phyloP scores from a whole-genome alignment of 2,113 vertebrate species.

The Gymnobelideus leadbeateri region DNA sequence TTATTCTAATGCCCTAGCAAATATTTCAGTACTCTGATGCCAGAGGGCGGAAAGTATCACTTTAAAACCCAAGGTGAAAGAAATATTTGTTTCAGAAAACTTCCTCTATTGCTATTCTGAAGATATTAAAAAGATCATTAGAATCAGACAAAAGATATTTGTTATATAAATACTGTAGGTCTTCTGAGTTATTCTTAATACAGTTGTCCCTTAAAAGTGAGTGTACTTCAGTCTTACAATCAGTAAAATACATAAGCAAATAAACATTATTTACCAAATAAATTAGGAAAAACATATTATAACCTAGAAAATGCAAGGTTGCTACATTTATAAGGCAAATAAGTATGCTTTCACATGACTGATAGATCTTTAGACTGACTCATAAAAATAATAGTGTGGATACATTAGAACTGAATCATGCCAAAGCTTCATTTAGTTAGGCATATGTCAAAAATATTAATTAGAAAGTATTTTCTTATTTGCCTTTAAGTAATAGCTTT shows the following conservation, averaged over 20 bases:
- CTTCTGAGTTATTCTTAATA: background rate
- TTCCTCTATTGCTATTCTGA: constrained; percentile 27
- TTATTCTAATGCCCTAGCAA: constrained; percentile 32
- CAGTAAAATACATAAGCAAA: background rate
- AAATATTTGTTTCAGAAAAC: constrained; percentile 40
- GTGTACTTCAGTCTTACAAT: background rate
- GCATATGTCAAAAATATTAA: background rate
- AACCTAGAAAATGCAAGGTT: background rate
- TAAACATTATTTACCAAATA: background rate
- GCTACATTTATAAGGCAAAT: background rate
- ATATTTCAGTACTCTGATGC: background rate
- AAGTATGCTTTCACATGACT: background rate
- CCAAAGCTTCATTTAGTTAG: background rate
- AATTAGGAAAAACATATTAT: background rate
- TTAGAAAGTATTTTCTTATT: background rate
- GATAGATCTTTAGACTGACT: background rate
- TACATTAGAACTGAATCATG: background rate
- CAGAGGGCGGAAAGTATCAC: constrained; percentile 48
- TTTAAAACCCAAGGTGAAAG: constrained; percentile 2
- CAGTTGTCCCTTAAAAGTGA: background rate
- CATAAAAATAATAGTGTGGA: background rate
- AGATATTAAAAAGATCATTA: constrained; percentile 26
- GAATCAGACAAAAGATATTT: background rate
- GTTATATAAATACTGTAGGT: background rate
- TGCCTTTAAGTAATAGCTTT: background rate